These are phyloP conservation scores for Lagopus muta DNA, from an alignment of 2,113 vertebrate genomes.

Conservation along the genomic window DNA sequence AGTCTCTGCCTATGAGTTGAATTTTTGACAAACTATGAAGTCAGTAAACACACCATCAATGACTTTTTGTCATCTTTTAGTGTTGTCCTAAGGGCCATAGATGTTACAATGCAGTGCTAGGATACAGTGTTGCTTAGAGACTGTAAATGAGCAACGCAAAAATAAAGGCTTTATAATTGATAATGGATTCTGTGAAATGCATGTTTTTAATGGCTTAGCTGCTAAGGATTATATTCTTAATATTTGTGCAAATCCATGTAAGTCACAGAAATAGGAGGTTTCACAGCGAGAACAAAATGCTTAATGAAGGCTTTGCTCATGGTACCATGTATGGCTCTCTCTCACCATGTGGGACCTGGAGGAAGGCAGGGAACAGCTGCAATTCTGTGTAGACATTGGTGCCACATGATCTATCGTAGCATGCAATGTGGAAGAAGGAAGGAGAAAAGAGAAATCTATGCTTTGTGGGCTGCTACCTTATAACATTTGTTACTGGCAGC, in stretches of 20 bases:
- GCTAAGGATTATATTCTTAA: neutral
- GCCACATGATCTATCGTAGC: neutral
- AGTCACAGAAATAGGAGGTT: neutral
- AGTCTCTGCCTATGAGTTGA: neutral
- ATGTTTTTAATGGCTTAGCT: neutral
- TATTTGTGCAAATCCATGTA: neutral
- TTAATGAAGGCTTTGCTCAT: accelerated
- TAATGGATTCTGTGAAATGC: neutral
- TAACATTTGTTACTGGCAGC: neutral
- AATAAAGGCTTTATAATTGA: neutral
- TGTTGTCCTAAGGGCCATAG: accelerated
- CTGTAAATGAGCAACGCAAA: neutral
- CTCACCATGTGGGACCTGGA: neutral
- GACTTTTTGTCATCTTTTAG: neutral
- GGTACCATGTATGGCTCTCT: neutral
- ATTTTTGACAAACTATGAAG: neutral
- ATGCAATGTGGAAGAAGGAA: neutral
- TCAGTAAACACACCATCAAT: neutral
- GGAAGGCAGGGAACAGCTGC: neutral
- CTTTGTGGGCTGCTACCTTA: neutral
- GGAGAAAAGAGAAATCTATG: neutral
- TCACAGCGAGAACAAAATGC: neutral
- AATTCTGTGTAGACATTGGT: neutral
- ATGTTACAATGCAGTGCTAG: neutral
- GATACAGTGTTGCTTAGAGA: neutral